Evolutionary conservation across 2,888 invertebrate species (phyloP).

Genomic region (Tetheella fluctuosa): DNA sequence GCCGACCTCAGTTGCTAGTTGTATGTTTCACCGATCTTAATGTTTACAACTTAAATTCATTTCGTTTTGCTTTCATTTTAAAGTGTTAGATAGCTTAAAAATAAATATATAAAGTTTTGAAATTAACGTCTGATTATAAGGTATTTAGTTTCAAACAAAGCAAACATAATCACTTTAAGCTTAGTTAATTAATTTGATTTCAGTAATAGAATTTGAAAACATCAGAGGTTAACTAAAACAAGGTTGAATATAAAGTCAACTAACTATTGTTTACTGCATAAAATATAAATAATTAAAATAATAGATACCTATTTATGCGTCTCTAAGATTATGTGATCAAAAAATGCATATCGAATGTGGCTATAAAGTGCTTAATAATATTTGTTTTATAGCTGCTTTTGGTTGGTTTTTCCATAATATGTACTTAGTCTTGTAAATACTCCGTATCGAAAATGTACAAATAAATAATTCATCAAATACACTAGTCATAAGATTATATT

Average conservation of each 20-base stretch:
- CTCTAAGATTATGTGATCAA: too few relatives aligned
- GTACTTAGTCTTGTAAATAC: too few relatives aligned
- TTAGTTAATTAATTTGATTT: conserved; percentile 1
- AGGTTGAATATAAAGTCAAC: background rate
- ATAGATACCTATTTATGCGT: too few relatives aligned
- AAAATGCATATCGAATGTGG: too few relatives aligned
- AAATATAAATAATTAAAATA: too few relatives aligned
- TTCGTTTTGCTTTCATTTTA: conserved; percentile 15
- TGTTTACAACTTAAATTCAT: conserved; percentile 35
- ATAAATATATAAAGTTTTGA: background rate
- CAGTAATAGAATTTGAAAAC: background rate
- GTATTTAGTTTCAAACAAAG: background rate
- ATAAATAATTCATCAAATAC: too few relatives aligned
- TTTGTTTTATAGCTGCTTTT: too few relatives aligned
- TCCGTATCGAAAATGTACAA: too few relatives aligned
- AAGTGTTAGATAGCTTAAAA: background rate
- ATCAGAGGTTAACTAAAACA: background rate
- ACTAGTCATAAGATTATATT: too few relatives aligned
- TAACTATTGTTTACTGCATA: too few relatives aligned
- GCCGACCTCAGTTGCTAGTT: conserved; percentile 39
- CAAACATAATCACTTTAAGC: background rate
- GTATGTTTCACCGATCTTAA: conserved; percentile 41
- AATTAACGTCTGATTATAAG: background rate
- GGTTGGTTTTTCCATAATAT: too few relatives aligned
- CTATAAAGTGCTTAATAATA: too few relatives aligned